Percentiles rank a stretch among this genome's conserved stretches.
These are phyloP conservation scores for Cantharis flavilabris DNA, from an alignment of 2,888 invertebrate species.

Conservation along the genomic window DNA sequence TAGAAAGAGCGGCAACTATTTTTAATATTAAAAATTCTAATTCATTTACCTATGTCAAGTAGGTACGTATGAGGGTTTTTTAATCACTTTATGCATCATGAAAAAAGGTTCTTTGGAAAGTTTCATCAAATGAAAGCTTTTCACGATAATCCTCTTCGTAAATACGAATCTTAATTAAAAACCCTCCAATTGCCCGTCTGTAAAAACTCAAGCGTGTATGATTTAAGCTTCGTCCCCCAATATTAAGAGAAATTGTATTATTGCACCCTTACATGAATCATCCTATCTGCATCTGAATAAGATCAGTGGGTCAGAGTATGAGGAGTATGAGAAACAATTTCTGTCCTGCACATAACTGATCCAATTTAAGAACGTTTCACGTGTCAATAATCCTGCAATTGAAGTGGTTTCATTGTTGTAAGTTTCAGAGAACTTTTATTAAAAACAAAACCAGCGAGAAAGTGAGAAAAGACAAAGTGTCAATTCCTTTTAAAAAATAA, in stretches of 20 bases:
- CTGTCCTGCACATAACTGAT: background rate
- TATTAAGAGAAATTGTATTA: background rate
- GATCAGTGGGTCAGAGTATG: constrained; percentile 1
- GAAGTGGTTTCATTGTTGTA: background rate
- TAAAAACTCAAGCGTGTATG: background rate
- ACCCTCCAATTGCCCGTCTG: background rate
- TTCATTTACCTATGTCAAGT: background rate
- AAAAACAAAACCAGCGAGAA: background rate
- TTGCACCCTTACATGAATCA: constrained; percentile 1
- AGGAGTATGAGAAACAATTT: background rate
- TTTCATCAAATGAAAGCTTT: background rate
- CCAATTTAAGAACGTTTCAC: background rate
- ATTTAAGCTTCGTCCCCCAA: background rate
- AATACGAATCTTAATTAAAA: constrained; percentile 1
- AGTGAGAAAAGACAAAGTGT: background rate
- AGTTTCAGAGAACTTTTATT: too few relatives aligned
- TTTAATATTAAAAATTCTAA: background rate
- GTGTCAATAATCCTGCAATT: background rate
- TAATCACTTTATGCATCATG: background rate
- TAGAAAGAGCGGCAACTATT: background rate
- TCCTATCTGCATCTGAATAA: background rate
- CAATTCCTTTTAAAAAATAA: background rate
- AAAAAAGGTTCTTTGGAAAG: background rate
- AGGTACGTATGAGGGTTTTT: background rate
- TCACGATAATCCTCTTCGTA: background rate